A percentile compares a stretch with the other conserved stretches of the same genome.
phyloP scores from a whole-genome alignment of 2,797 vertebrate genomes.

The Microchirus variegatus region DNA sequence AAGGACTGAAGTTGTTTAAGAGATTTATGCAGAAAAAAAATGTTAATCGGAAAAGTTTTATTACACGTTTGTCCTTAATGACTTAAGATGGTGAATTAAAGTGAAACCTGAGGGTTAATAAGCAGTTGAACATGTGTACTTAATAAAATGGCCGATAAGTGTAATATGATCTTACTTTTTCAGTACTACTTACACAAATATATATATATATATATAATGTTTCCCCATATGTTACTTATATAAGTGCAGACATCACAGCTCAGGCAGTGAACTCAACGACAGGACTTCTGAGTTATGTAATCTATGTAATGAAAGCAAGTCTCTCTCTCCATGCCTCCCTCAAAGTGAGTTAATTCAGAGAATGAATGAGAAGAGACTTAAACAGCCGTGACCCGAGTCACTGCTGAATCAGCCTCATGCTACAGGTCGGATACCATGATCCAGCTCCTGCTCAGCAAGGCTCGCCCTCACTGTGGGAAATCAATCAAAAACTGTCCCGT shows the following conservation, averaged over 20 bases:
- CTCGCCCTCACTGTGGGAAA: constrained; percentile 6
- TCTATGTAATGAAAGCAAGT: constrained; percentile 23
- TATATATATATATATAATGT: too few relatives aligned
- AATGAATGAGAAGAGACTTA: constrained; percentile 47
- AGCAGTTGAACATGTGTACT: too few relatives aligned
- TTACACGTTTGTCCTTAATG: too few relatives aligned
- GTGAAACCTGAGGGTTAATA: too few relatives aligned
- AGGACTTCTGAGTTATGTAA: constrained; percentile 38
- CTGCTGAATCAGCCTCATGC: constrained; percentile 43
- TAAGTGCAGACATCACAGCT: constrained; percentile 16
- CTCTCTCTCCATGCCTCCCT: too few relatives aligned
- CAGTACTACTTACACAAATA: neutral
- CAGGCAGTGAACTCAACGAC: constrained; percentile 7
- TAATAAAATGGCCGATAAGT: too few relatives aligned
- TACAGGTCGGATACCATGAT: constrained; percentile 29
- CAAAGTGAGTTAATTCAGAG: constrained; percentile 27
- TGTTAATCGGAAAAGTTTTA: too few relatives aligned
- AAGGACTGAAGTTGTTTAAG: too few relatives aligned
- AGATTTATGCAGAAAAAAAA: too few relatives aligned
- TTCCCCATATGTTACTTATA: too few relatives aligned
- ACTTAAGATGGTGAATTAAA: too few relatives aligned
- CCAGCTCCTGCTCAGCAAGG: constrained; percentile 30
- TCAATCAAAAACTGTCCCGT: constrained; percentile 31
- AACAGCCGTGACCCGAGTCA: constrained; percentile 24
- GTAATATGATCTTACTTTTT: too few relatives aligned